These are phyloP conservation scores for Luperina nickerlii DNA, from an alignment of 2,888 invertebrate genomes.

Conservation along the genomic window DNA sequence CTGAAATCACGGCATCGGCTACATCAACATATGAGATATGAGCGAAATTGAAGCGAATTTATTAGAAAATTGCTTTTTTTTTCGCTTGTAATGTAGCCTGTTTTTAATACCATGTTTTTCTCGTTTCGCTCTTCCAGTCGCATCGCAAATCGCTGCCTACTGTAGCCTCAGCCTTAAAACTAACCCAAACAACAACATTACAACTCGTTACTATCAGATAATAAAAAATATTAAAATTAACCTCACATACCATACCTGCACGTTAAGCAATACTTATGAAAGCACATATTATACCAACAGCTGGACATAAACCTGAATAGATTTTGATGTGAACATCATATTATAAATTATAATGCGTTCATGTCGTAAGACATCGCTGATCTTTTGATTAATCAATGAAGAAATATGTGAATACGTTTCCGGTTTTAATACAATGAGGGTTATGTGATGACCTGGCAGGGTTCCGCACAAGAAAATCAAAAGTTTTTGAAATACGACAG, in stretches of 20 bases:
- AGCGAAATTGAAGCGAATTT: too few species aligned
- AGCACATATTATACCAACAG: constrained; percentile 36
- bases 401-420: constrained; percentile 72
- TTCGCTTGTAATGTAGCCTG: too few species aligned
- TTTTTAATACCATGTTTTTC: too few species aligned
- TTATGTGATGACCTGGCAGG: constrained; percentile 16
- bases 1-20: too few species aligned
- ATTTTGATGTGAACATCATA: constrained; percentile 41
- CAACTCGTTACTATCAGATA: neutral
- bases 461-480: constrained; percentile 24
- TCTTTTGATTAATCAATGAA: constrained; percentile 69
- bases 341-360: constrained; percentile 48
- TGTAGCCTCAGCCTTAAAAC: too few species aligned
- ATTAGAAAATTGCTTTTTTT: too few species aligned
- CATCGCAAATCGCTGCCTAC: too few species aligned
- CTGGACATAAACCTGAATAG: constrained; percentile 33
- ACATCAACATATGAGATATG: too few species aligned
- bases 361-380: constrained; percentile 58
- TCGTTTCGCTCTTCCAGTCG: too few species aligned
- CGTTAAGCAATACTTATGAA: constrained; percentile 53
- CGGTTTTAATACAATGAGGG: constrained; percentile 61
- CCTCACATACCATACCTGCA: neutral
- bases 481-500: neutral
- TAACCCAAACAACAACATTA: too few species aligned
- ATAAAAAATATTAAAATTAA: constrained; percentile 20